These are phyloP conservation scores for Dioctria linearis DNA, from an alignment of 2,888 invertebrate species.

Conservation along the genomic window DNA sequence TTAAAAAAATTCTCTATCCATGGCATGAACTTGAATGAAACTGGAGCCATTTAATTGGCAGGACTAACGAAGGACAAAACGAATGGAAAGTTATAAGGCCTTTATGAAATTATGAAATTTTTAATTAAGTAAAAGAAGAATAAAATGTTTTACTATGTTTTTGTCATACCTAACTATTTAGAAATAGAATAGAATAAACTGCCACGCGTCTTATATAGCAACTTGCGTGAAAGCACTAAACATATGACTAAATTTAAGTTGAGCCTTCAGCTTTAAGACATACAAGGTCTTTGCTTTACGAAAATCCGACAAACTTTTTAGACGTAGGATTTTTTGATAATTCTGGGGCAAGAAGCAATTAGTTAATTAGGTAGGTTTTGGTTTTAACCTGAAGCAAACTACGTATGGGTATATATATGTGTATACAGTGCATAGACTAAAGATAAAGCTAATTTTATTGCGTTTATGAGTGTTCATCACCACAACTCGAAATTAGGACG, in stretches of 20 bases:
- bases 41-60: neutral
- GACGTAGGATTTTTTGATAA: neutral
- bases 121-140: too few species aligned
- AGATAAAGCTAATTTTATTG: neutral
- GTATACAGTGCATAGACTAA: neutral
- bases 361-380: constrained; percentile 31
- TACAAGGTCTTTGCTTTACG: neutral
- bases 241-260: neutral
- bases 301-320: neutral
- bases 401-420: too few species aligned
- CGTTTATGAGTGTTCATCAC: constrained; percentile 21
- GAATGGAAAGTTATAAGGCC: neutral
- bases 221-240: too few species aligned
- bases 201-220: too few species aligned
- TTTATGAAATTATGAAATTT: neutral
- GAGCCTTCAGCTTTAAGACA: neutral
- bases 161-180: too few species aligned
- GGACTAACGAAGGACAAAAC: neutral
- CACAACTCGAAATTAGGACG: constrained; percentile 19
- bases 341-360: constrained; percentile 26
- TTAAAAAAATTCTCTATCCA: too few species aligned
- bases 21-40: too few species aligned
- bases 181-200: too few species aligned
- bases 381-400: constrained; percentile 10
- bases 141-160: too few species aligned